A percentile compares a stretch with the other conserved stretches of the same genome.
Conservation (phyloP, 2,113 vertebrate genomes). For the Clinocottus analis region DNA sequence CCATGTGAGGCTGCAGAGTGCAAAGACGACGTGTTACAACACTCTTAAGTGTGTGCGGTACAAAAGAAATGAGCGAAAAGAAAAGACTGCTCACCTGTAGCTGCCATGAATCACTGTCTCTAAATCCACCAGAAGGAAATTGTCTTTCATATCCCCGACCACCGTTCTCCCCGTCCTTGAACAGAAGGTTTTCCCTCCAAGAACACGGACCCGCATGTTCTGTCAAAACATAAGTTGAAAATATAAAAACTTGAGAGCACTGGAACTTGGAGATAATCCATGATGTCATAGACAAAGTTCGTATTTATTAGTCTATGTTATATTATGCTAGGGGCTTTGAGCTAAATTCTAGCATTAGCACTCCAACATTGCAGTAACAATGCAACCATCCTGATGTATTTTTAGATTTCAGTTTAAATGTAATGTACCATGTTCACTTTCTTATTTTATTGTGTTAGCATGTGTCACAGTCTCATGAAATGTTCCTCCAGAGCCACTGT, state of each 20-base stretch:
- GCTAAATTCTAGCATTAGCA: not conserved
- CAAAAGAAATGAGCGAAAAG: not conserved
- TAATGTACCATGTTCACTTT: not conserved
- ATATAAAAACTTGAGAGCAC: not conserved
- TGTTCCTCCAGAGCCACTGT: too few relatives aligned
- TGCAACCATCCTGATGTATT: not conserved
- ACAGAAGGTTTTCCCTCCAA: slow-evolving; percentile 86
- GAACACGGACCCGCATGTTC: slow-evolving; percentile 85
- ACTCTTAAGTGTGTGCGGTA: not conserved
- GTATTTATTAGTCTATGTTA: not conserved
- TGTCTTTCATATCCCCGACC: slow-evolving; percentile 85
- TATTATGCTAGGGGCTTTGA: not conserved
- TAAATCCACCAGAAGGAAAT: slow-evolving; percentile 88
- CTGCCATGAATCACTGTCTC: slow-evolving; percentile 87
- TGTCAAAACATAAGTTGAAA: slow-evolving; percentile 57
- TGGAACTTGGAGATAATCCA: not conserved
- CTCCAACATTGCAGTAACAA: not conserved
- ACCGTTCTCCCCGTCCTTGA: slow-evolving; percentile 83
- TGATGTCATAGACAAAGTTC: not conserved
- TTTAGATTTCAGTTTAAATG: not conserved
- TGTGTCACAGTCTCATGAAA: too few relatives aligned
- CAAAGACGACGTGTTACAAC: slow-evolving; percentile 32
- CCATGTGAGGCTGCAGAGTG: slow-evolving; percentile 82
- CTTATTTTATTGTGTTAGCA: not conserved
- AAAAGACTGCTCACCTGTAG: slow-evolving; percentile 84